Evolutionary conservation across 2,888 invertebrate genomes (phyloP).

Genomic region (Odontocerum albicorne): DNA sequence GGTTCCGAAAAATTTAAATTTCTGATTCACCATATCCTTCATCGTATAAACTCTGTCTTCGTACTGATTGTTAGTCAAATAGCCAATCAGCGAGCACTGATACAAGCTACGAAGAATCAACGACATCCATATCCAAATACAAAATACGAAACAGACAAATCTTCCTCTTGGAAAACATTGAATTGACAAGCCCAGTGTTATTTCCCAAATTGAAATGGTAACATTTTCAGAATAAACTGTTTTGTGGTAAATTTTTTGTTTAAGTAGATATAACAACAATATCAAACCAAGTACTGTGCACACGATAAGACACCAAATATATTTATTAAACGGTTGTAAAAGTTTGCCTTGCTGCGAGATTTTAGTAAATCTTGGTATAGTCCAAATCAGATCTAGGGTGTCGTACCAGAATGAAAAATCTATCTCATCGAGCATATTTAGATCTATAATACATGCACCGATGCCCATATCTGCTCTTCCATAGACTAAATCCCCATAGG

Average conservation of each 20-base stretch:
- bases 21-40: constrained; percentile 29
- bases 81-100: constrained; percentile 24
- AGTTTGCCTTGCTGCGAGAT: constrained; percentile 13
- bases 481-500: constrained; percentile 24
- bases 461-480: constrained; percentile 31
- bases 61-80: constrained; percentile 20
- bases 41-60: constrained; percentile 25
- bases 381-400: constrained; percentile 28
- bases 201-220: constrained; percentile 23
- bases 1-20: constrained; percentile 28
- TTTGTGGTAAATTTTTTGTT: constrained; percentile 10
- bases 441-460: constrained; percentile 18
- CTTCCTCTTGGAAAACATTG: constrained; percentile 17
- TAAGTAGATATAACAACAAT: constrained; percentile 6
- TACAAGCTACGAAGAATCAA: constrained; percentile 27
- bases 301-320: constrained; percentile 22
- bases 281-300: constrained; percentile 11
- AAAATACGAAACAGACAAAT: constrained; percentile 27
- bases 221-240: constrained; percentile 4
- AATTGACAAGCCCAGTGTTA: constrained; percentile 22
- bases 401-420: constrained; percentile 30
- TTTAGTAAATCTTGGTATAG: constrained; percentile 24
- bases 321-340: constrained; percentile 17
- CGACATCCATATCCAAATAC: constrained; percentile 31
- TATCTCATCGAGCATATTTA: constrained; percentile 10